Percentiles rank a stretch among this genome's conserved stretches.
Conservation (phyloP, 1,140 invertebrate genomes). For the Ditylenchus dipsaci region DNA sequence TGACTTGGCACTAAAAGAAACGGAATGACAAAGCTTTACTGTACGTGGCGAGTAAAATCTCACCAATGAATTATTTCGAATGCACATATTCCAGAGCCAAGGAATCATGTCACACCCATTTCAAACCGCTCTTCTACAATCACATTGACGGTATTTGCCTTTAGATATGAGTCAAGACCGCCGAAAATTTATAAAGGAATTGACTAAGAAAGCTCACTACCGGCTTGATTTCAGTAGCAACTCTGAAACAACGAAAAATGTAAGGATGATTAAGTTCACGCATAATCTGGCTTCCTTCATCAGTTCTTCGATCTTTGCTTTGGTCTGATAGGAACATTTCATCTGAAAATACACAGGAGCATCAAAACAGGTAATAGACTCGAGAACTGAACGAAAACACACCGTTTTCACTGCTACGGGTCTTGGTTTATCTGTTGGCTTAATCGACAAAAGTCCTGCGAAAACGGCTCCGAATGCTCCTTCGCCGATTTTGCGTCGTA, state of each 20-base stretch:
- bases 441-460: slow-evolving; percentile 15
- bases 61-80: slow-evolving; percentile 61
- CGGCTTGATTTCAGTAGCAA: slow-evolving; percentile 16
- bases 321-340: too few species aligned
- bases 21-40: too few species aligned
- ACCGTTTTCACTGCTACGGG: slow-evolving; percentile 22
- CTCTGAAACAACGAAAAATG: slow-evolving; percentile 36
- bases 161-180: slow-evolving; percentile 24
- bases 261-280: slow-evolving; percentile 26
- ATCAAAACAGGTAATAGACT: too few species aligned
- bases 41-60: too few species aligned
- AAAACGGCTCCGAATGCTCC: slow-evolving; percentile 40
- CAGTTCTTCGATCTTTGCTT: slow-evolving; percentile 23
- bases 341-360: too few species aligned
- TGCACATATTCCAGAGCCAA: slow-evolving; percentile 88
- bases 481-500: slow-evolving; percentile 40
- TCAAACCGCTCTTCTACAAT: slow-evolving; percentile 12
- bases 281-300: slow-evolving; percentile 29
- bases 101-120: slow-evolving; percentile 14
- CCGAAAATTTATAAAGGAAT: slow-evolving; percentile 50
- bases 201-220: slow-evolving; percentile 19
- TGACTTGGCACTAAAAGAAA: too few species aligned
- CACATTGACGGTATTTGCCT: slow-evolving; percentile 12
- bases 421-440: background rate
- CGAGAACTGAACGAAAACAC: background rate